Evolutionary conservation across 2,113 vertebrate species (phyloP).

Genomic region (Crypturellus undulatus): DNA sequence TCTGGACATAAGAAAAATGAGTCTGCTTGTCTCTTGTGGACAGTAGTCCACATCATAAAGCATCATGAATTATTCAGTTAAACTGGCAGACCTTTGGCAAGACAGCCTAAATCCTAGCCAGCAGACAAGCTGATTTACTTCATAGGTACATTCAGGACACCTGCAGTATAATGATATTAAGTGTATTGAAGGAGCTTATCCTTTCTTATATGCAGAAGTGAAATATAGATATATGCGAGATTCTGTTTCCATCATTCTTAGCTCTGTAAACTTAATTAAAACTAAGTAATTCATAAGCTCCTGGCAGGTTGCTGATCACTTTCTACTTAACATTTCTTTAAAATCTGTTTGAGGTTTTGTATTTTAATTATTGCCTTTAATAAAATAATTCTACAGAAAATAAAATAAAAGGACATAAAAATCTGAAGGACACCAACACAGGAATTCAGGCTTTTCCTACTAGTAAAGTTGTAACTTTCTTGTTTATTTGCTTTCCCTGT

Average conservation of each 20-base stretch:
- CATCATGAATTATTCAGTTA: conserved; percentile 52
- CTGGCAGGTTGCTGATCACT: not conserved
- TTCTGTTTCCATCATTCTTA: not conserved
- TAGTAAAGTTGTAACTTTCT: not conserved
- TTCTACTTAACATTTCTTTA: not conserved
- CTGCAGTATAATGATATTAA: conserved; percentile 14
- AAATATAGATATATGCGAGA: not conserved
- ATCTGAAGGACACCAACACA: not conserved
- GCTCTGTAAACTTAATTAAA: not conserved
- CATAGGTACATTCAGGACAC: not conserved
- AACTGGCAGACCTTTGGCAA: conserved; percentile 41
- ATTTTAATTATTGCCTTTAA: not conserved
- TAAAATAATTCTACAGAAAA: not conserved
- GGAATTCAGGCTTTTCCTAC: not conserved
- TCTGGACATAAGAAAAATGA: conserved; percentile 34
- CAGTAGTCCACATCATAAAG: conserved; percentile 24
- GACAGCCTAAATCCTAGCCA: conserved; percentile 2
- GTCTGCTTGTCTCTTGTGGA: conserved; percentile 27
- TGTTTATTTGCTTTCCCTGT: not conserved
- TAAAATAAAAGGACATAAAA: not conserved
- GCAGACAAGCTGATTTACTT: conserved; percentile 47
- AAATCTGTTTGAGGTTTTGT: not conserved
- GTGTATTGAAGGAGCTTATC: not conserved
- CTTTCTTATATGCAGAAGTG: not conserved
- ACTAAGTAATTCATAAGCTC: not conserved